These are phyloP conservation scores for Esperia sulphurella DNA, from an alignment of 2,888 invertebrate species.

Conservation along the genomic window DNA sequence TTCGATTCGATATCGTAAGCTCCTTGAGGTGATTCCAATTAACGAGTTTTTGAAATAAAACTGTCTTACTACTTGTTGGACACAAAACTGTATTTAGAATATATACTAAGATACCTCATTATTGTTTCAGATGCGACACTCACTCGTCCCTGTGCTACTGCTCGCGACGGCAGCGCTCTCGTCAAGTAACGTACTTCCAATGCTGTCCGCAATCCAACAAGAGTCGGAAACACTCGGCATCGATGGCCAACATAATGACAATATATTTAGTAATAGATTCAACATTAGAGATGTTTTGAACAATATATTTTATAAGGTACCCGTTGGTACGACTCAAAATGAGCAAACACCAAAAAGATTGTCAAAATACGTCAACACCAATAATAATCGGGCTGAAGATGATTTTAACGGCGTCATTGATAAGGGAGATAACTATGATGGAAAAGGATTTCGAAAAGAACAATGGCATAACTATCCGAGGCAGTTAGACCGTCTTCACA, in stretches of 20 bases:
- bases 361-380: constrained; percentile 24
- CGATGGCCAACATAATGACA: constrained; percentile 53
- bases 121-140: constrained; percentile 67
- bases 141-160: constrained; percentile 49
- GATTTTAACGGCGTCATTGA: constrained; percentile 31
- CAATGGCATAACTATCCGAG: constrained; percentile 70
- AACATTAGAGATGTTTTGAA: constrained; percentile 41
- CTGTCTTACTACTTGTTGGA: no score
- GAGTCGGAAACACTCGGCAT: constrained; percentile 28
- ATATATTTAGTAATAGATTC: constrained; percentile 54
- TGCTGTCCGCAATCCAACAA: constrained; percentile 38
- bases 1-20: constrained; percentile 7
- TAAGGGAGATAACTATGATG: constrained; percentile 44
- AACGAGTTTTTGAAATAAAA: neutral
- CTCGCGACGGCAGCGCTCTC: constrained; percentile 58
- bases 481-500: constrained; percentile 60
- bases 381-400: constrained; percentile 35
- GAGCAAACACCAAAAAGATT: constrained; percentile 22
- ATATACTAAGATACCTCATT: neutral
- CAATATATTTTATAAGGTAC: constrained; percentile 46
- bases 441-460: constrained; percentile 58
- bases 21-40: constrained; percentile 3
- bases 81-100: neutral
- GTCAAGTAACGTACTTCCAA: constrained; percentile 61
- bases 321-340: constrained; percentile 22